Base-by-base conservation (phyloP, 2,113 vertebrate species). In the Cricetomys ansorgei region DNA sequence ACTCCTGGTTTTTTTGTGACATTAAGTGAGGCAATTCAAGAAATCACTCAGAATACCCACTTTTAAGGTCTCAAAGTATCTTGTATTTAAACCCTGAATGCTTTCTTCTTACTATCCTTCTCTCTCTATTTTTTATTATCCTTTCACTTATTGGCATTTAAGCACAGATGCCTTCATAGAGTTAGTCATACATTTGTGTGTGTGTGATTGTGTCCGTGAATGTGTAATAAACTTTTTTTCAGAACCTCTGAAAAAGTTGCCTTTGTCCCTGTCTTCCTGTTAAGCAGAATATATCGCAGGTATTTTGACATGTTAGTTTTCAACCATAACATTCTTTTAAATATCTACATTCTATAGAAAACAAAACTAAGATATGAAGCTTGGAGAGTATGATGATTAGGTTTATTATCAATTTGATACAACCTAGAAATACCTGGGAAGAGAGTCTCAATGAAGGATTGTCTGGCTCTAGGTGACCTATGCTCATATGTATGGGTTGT, bases 1-100 rank as follows among this genome's bases (percentile, higher is more conserved):
- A 88, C 70, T 94, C 64, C 17, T 69, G 89, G 79, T 55, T 16
- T 4, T 85, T 91, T 85, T 93, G 59, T 90, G 89, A 96, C 69
- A 97, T 92, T 94, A 94, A 95, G 37, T 92, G 89, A 93, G 34
- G 64, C 64, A 97, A 92, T 94, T 95, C 43, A 92, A 89, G 43
- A 92, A 94, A 93, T 95, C 75, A 55, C 70, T 95, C 84, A 90
- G 17, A 92, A 70, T 62, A 87, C 64, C 59, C 45, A 84, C 31
- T 15, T 94, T 94, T 8, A 91, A 76, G 45, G 70, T 84, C 27
- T 89, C 92, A 55, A 76, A 91, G 5, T 55, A 31, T 64, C 53
- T 81, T 92, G 59, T 48, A 72, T 88, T 85, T 95, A 95, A 94
- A 79, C 15, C 2, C 64, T 62, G 3, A 92, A 85, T 76, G 19